Evolutionary conservation across 2,888 invertebrate species (phyloP), one percentile per base, ranked within the genome.

Genomic region (Margaritifera margaritifera): DNA sequence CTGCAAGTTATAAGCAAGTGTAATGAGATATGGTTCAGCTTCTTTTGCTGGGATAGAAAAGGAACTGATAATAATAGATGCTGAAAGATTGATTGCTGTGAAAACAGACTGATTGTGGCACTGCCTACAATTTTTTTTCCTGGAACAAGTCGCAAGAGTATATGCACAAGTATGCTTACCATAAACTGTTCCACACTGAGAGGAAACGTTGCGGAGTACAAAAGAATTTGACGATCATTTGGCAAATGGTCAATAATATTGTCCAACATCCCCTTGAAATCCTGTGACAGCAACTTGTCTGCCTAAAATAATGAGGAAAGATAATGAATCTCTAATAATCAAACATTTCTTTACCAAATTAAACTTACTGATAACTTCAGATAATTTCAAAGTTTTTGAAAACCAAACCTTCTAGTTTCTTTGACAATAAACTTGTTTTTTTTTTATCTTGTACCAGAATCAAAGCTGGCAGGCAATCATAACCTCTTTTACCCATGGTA

Each of bases 161-260:
- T 42, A 15, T 15, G 15, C 42, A 42, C 42, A 42, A n/a, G 42
- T 62, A 31, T 54, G 80, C 89, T 84, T 78, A 92, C 92, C 98
- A 99, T 99, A 91, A 99, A 99, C 90, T 97, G 95, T 91, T 98
- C 97, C 58, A 99, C 99, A 84, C 98, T 98, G 81, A 98, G 92
- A 76, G 99, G 99, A 92, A 99, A 99, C 86, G 99, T 99, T 81
- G 99, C 99, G 82, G 99, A 99, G 92, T 97, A 99, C 82, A 99
- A 93, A 90, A 99, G 93, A 90, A 99, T 98, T 92, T 99, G 99
- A 90, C 98, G 94, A 92, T 97, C 95, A 89, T 93, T 93, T 81
- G 99, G 99, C 91, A 99, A 93, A 91, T 92, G 93, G 79, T 93
- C 93, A 91, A 99, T 99, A 89, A 99, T 96, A 92, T 95, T 95